Base-by-base conservation (phyloP, 2,888 invertebrate genomes). In the Atethmia centrago region DNA sequence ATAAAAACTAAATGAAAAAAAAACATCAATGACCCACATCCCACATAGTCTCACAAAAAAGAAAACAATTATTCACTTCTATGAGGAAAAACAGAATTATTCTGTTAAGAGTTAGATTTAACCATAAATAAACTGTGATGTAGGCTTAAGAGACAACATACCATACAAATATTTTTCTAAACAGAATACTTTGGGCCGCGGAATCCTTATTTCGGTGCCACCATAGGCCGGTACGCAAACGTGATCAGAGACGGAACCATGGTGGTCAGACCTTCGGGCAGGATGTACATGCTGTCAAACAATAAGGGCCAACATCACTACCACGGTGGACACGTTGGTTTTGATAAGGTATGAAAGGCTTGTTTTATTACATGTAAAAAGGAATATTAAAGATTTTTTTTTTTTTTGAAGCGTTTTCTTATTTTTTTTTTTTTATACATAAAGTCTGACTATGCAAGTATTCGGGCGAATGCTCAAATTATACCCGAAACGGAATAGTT, bases 141-240 rank as follows among this genome's bases (percentile, higher is more conserved):
- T 45, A 28, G 28, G 12, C 28, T 21, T 21, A 58, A 36, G 4
- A 36, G 25, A 28, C n/a, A 40, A 16, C n/a, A 10, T 56, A 16
- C 8, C 16, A 16, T 55, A n/a, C 9, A 19, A 31, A 25, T 9
- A 3, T 45, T 53, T 51, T 77, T 53, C 21, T 47, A 25, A 45
- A 51, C 88, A 98, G 98, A 98, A 66, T 98, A 98, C 89, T 95
- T 97, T 58, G 96, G 97, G 83, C 90, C 94, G 0, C 90, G 95
- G n/a, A 98, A 98, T 89, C 98, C 98, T 0, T 99, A 99, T 91
- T 98, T 99, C 89, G 99, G 99, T 9, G 98, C 98, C 0, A 98
- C 98, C 0, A 97, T 99, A 74, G 99, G 99, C 1, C 97, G 99
- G 64, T 98, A 98, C 40, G 98, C 98, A 3, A 99, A 99, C 93